Base-by-base conservation (phyloP, 2,113 vertebrate species). In the Dromaius novaehollandiae region DNA sequence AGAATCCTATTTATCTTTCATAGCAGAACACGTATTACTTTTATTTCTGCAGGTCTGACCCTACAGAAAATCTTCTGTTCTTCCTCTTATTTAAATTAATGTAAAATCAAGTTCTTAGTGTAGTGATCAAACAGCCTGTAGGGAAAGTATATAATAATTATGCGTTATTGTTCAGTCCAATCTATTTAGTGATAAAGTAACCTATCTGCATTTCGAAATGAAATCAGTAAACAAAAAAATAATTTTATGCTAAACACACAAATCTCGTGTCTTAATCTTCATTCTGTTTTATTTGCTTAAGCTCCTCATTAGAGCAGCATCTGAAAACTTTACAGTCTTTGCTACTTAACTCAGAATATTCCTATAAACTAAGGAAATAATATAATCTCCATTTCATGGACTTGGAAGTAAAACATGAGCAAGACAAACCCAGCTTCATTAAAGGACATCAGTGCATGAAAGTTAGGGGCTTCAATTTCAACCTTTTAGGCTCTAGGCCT, bases 51-150 rank as follows among this genome's bases (percentile, higher is more conserved):
- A 69, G 38, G 25, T 40, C 71, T n/a, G n/a, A 79, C 30, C 34
- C 68, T 86, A 65, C 44, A 91, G 88, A 93, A 94, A n/a, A 68
- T 40, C 60, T 85, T 61, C 21, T 83, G 26, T 25, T 74, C 77
- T 56, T 78, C 68, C 48, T 89, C 21, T 65, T 86, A 26, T 42
- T 87, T 91, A 88, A 96, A 93, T 94, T 73, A 90, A 64, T 76
- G 4, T 90, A 84, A 79, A 89, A 82, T 90, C 0, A 2, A 80
- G 68, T 68, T 88, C 30, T 76, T 81, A 80, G 10, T 73, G 22
- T 71, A 75, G 60, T 21, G 36, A 65, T 95, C 65, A 36, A 88
- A 60, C 15, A 95, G 17, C 65, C 24, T 60, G 15, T 60, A 40
- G 48, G 56, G 36, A 81, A 82, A 70, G 11, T n/a, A 44, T 68